Percentiles rank a stretch among this genome's conserved stretches.
Evolutionary conservation across 2,888 invertebrate genomes (phyloP).

Genomic region (Geotrupes spiniger): DNA sequence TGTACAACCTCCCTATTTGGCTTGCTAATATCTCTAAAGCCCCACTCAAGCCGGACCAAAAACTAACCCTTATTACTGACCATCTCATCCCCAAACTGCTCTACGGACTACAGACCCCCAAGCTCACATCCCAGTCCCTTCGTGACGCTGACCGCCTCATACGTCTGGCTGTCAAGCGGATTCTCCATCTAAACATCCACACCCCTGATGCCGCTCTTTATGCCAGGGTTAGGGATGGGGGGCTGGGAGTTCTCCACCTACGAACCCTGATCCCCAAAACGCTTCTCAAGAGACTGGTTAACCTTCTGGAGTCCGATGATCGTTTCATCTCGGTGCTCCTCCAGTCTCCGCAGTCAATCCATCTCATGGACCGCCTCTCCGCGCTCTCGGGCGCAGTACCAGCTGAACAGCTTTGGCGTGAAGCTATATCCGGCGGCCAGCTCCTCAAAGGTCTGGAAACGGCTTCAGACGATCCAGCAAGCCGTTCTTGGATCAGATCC

Average conservation of each 20-base stretch:
- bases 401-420: slow-evolving; percentile 9
- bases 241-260: slow-evolving; percentile 31
- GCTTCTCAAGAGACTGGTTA: slow-evolving; percentile 21
- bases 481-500: slow-evolving; percentile 22
- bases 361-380: slow-evolving; percentile 1
- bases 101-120: background rate
- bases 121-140: slow-evolving; percentile 16
- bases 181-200: slow-evolving; percentile 35
- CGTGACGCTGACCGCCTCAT: slow-evolving; percentile 37
- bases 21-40: slow-evolving; percentile 34
- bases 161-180: slow-evolving; percentile 31
- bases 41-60: slow-evolving; percentile 46
- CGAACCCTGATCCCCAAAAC: slow-evolving; percentile 18
- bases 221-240: slow-evolving; percentile 29
- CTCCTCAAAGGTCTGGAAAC: slow-evolving; percentile 20
- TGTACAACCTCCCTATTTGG: slow-evolving; percentile 20
- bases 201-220: slow-evolving; percentile 22
- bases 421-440: slow-evolving; percentile 1
- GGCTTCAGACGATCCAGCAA: slow-evolving; percentile 20
- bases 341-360: background rate
- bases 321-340: background rate
- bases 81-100: slow-evolving; percentile 39
- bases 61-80: slow-evolving; percentile 35
- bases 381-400: slow-evolving; percentile 3
- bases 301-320: background rate